Evolutionary conservation across 2,888 invertebrate species (phyloP), one percentile per base, ranked within the genome.

Genomic region (Trichacis sp.): DNA sequence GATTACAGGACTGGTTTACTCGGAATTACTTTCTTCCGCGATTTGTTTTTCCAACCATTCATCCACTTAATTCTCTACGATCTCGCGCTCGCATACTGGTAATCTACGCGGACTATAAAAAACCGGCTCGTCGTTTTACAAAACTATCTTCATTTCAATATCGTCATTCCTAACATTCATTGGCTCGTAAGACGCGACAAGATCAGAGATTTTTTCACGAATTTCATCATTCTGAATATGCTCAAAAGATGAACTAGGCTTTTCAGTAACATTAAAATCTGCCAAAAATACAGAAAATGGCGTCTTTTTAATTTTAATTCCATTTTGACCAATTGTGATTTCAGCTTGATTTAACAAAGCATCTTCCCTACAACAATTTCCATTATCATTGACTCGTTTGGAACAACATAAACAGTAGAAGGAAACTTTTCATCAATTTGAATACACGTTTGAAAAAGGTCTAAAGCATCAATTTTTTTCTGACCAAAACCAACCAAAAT

Each of bases 1-100:
- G 0, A 74, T 68, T 1, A 76, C 60, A 11, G 68, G 74, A 14
- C 72, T 75, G 43, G n/a, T n/a, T n/a, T n/a, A n/a, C n/a, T n/a
- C n/a, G n/a, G n/a, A n/a, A n/a, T n/a, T n/a, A n/a, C n/a, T 1
- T 63, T 20, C 0, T 30, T 1, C 1, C 57, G 9, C 53, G 52
- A 63, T 1, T 19, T 11, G 19, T n/a, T n/a, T n/a, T n/a, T n/a
- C n/a, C n/a, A n/a, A n/a, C n/a, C n/a, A n/a, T n/a, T n/a, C n/a
- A n/a, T 56, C 8, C 1, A 62, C 52, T 20, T 62, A 46, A 0
- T 51, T 18, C 8, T 62, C 62, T n/a, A 62, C 56, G 9, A 54
- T 43, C 9, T 47, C 9, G 9, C 48, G 55, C 12, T 61, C 61
- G 1, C n/a, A n/a, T 4, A 51, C 42, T 11, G 42, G 17, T n/a